Evolutionary conservation across 2,888 invertebrate genomes (phyloP), one percentile per base, ranked within the genome.

Genomic region (Rhagophthalmus giganteus): DNA sequence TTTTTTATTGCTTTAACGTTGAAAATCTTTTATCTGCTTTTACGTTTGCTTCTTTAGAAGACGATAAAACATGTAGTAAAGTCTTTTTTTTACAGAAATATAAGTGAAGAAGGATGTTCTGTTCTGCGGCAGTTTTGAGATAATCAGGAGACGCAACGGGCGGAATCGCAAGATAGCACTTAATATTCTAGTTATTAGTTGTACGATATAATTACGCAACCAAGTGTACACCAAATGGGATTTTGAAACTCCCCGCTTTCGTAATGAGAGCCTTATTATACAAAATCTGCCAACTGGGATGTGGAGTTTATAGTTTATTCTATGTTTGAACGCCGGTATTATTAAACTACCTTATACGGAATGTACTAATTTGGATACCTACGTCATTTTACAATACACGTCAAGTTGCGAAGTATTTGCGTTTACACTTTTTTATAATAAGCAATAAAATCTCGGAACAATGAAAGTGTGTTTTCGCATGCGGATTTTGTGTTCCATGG

Each of bases 101-200:
- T 57, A 63, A n/a, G n/a, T n/a, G n/a, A 65, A 63, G 63, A 63
- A 62, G 55, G 59, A 58, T 58, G 62, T 59, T 60, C 58, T 44
- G 61, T 51, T 48, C 26, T 40, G 54, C 55, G 55, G 62, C 57
- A 54, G 60, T 55, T 62, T 53, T 44, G 51, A 59, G 66, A 67
- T 67, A 65, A 67, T 64, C 61, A 56, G 54, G 58, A 62, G 54
- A 58, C 54, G 65, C 63, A 69, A 64, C 66, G 67, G 60, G 65
- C 66, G 67, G 69, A 68, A 69, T 61, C 57, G 59, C 57, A 61
- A 63, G 69, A 68, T 69, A 68, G 64, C 66, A 67, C 65, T 67
- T 66, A 66, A 67, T 66, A 67, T 66, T 66, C 65, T 60, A 62
- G 65, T 66, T 64, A 64, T 61, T 67, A 65, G 64, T 65, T 61